Conservation (phyloP, 2,113 vertebrate species). For the Melierax canorus region DNA sequence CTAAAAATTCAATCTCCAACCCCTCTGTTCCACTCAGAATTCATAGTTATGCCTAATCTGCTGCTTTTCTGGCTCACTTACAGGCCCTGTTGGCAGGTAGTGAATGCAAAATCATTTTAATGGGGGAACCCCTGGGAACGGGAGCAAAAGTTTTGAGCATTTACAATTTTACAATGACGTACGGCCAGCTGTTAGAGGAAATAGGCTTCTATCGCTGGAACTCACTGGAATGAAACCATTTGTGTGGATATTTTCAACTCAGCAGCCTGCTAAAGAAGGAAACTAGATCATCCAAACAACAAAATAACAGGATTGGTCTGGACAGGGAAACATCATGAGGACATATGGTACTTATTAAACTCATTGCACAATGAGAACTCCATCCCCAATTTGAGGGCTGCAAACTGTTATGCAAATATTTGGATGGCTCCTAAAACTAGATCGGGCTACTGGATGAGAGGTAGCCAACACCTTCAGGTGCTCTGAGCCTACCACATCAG, state of each 20-base stretch:
- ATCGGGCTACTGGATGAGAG: background rate
- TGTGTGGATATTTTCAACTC: slow-evolving; percentile 43
- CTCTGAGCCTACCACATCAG: background rate
- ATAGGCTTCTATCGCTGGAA: background rate
- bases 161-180: slow-evolving; percentile 66
- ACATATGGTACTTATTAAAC: background rate
- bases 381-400: background rate
- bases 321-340: background rate
- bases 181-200: slow-evolving; percentile 60
- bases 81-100: slow-evolving; percentile 75
- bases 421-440: background rate
- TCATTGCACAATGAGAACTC: background rate
- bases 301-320: background rate
- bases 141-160: slow-evolving; percentile 73
- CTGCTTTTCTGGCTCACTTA: slow-evolving; percentile 73
- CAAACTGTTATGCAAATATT: background rate
- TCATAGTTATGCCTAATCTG: slow-evolving; percentile 80
- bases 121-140: slow-evolving; percentile 72
- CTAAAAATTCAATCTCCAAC: slow-evolving; percentile 61
- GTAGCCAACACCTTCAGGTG: background rate
- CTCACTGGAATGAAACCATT: background rate
- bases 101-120: slow-evolving; percentile 82
- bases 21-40: slow-evolving; percentile 70
- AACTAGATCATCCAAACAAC: background rate
- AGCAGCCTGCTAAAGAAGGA: slow-evolving; percentile 37